These are phyloP conservation scores for Cataglyphis livida DNA, from an alignment of 2,888 invertebrate genomes.

Conservation along the genomic window DNA sequence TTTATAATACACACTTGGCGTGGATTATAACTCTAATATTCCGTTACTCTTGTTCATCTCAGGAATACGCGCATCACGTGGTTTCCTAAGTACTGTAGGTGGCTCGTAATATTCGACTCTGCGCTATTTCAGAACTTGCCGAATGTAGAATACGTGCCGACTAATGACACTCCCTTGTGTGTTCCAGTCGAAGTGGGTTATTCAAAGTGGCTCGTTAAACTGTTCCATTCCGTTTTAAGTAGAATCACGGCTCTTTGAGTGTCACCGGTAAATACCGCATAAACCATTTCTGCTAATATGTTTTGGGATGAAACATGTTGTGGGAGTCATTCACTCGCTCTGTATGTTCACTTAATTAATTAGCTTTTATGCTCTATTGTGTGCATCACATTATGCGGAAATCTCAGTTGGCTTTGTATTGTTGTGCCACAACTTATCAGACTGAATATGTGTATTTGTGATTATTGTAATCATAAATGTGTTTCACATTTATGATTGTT, in stretches of 20 bases:
- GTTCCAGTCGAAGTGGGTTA: slow-evolving; percentile 50
- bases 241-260: slow-evolving; percentile 51
- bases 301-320: slow-evolving; percentile 41
- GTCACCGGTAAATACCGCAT: slow-evolving; percentile 46
- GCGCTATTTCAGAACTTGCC: slow-evolving; percentile 46
- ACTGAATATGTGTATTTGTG: slow-evolving; percentile 6
- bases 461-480: too few species aligned
- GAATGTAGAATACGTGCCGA: slow-evolving; percentile 42
- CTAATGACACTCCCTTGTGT: slow-evolving; percentile 55
- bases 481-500: not conserved
- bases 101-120: slow-evolving; percentile 41
- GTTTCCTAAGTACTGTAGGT: slow-evolving; percentile 20
- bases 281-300: slow-evolving; percentile 47
- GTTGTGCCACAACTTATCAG: not conserved
- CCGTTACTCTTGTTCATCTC: slow-evolving; percentile 12
- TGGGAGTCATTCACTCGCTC: slow-evolving; percentile 20
- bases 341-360: slow-evolving; percentile 38
- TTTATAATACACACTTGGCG: slow-evolving; percentile 24
- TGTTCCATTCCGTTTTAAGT: slow-evolving; percentile 54
- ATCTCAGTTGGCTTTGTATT: slow-evolving; percentile 5
- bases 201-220: slow-evolving; percentile 62
- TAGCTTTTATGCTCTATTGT: slow-evolving; percentile 44
- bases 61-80: slow-evolving; percentile 32
- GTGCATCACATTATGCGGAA: slow-evolving; percentile 20
- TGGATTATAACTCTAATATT: slow-evolving; percentile 41